Conservation (phyloP, 2,797 vertebrate species). For the Artibeus jamaicensis region DNA sequence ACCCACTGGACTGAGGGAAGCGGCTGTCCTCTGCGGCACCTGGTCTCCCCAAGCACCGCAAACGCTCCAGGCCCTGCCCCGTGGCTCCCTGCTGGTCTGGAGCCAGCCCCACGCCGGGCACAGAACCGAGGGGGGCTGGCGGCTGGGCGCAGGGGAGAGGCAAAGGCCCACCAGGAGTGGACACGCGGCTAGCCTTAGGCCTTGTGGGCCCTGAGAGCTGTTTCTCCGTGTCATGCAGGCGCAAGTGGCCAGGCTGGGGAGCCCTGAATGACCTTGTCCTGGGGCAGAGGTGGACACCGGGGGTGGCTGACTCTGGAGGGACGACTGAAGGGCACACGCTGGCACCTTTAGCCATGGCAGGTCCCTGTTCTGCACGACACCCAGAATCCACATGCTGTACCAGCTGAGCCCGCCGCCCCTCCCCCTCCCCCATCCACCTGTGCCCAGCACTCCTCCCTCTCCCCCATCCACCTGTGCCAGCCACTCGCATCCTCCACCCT, state of each 20-base stretch:
- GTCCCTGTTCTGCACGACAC: neutral
- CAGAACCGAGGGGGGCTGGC: neutral
- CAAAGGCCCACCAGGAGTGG: no score
- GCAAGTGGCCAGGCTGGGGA: neutral
- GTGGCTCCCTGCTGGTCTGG: neutral
- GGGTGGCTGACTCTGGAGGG: neutral
- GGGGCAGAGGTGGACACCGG: rapidly evolving
- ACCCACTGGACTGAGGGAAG: no score
- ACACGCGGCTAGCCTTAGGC: neutral
- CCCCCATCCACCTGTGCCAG: neutral
- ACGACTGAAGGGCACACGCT: rapidly evolving
- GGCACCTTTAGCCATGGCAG: neutral
- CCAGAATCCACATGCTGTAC: neutral
- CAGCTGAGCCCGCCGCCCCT: neutral
- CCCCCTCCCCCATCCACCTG: neutral
- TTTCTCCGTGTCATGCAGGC: no score
- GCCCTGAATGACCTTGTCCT: neutral
- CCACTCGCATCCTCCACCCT: neutral
- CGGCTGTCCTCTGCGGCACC: neutral
- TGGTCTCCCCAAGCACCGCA: neutral
- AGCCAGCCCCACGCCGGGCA: rapidly evolving
- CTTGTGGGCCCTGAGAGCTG: rapidly evolving
- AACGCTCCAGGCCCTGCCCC: neutral
- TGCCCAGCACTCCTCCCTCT: neutral
- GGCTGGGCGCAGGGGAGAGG: no score